phyloP scores from a whole-genome alignment of 2,888 invertebrate genomes.

The Pardosa pseudoannulata region DNA sequence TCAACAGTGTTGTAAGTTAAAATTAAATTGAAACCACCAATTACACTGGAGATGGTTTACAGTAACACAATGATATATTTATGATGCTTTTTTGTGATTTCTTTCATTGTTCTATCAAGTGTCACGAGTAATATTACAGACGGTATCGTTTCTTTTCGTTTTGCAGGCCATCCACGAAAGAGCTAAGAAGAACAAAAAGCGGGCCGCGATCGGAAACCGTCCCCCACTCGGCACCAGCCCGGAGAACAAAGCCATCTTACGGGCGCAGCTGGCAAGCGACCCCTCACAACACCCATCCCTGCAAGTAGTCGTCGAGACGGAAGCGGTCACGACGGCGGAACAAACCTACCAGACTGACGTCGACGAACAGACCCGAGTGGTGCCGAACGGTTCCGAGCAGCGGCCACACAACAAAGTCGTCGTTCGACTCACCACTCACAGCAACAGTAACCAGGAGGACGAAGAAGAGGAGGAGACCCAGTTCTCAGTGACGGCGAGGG shows the following conservation, averaged over 20 bases:
- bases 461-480: conserved; percentile 82
- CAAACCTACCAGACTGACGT: conserved; percentile 84
- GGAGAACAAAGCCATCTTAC: neutral
- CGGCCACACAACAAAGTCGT: conserved; percentile 86
- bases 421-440: conserved; percentile 28
- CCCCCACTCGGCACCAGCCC: conserved; percentile 85
- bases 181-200: conserved; percentile 90
- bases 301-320: conserved; percentile 57
- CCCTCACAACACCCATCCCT: conserved; percentile 1
- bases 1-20: no score
- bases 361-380: conserved; percentile 67
- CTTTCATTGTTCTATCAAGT: no score
- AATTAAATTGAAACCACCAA: no score
- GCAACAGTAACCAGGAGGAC: conserved; percentile 84
- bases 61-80: no score
- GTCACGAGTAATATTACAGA: no score
- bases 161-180: conserved; percentile 87
- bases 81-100: no score
- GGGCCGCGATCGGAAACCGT: conserved; percentile 79
- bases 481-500: conserved; percentile 8
- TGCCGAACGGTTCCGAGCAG: conserved; percentile 78
- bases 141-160: no score
- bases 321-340: conserved; percentile 81
- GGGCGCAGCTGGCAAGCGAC: neutral
- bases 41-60: no score